Base-by-base conservation (phyloP, 2,797 vertebrate genomes). In the Schizopygopsis pylzovi region DNA sequence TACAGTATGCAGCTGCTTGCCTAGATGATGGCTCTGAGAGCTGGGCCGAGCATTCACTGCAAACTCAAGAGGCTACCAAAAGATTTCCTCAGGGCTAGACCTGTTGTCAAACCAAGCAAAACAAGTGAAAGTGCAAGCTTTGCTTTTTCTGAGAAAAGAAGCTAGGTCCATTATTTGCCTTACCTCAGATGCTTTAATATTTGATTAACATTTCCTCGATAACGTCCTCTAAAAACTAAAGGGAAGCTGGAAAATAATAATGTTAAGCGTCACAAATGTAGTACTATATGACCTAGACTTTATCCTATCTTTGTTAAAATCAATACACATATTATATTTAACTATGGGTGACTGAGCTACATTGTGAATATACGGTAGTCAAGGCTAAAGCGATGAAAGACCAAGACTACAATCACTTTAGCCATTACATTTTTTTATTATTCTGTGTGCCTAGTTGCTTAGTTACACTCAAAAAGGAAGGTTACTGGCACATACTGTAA, bases 81-180 rank as follows among this genome's bases (percentile, higher is more conserved):
- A 52, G 1, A 33, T 59, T 59, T 82, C 41, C 67, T 82, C 49
- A 45, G 37, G 68, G 68, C 81, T 28, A 68, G 49, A 71, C 37
- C 59, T 67, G 15, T 37, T 77, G 82, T 68, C 72, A 65, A 77
- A 33, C 22, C 47, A 77, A 43, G 47, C 61, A 56, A 67, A 78
- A 78, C 33, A 67, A 56, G 5, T 1, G 1, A 67, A 78, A 78
- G 47, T 83, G 15, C 22, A 68, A 76, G 47, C 28, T 56, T 54
- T 77, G 10, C 20, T 54, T 63, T 65, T 76, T 18, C 45, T 15
- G 15, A 52, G 41, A 54, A 28, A 13, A 37, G 22, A 63, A 39
- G 25, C 45, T n/a, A 43, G 59, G 6, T 37, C 28, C 28, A 33
- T 33, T 39, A 78, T 67, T n/a, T 68, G 73, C 16, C 47, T 84